These are phyloP conservation scores for Aramus guarauna DNA, from an alignment of 2,113 vertebrate genomes.

Conservation along the genomic window DNA sequence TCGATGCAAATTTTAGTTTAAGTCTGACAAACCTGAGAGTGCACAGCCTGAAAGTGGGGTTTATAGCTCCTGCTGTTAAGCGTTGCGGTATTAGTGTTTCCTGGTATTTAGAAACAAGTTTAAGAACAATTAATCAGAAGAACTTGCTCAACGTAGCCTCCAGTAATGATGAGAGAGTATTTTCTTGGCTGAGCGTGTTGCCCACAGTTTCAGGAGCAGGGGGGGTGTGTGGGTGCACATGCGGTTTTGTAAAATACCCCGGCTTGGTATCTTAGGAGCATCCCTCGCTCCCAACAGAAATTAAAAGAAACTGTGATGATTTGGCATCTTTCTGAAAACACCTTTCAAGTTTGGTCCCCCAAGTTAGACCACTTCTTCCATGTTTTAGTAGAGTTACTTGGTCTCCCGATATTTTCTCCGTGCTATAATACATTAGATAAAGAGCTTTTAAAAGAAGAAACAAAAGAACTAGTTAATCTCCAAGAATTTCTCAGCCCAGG, in stretches of 20 bases:
- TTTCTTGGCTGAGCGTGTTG: neutral
- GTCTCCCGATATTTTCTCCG: neutral
- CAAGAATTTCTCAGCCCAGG: neutral
- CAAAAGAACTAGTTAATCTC: neutral
- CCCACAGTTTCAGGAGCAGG: neutral
- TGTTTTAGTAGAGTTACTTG: neutral
- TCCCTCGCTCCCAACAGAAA: neutral
- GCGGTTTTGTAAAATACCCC: neutral
- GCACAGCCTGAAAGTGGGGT: neutral
- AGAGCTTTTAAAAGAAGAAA: neutral
- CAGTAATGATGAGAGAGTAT: neutral
- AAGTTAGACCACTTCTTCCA: neutral
- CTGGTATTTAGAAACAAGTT: constrained; percentile 44
- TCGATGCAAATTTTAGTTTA: neutral
- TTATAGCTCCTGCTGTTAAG: neutral
- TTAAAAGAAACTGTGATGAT: neutral
- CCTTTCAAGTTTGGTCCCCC: neutral
- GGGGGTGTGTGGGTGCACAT: neutral
- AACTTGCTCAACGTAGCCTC: constrained; percentile 31
- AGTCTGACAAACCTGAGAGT: neutral
- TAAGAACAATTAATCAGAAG: constrained; percentile 18
- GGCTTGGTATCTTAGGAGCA: neutral
- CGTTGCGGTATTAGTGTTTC: neutral
- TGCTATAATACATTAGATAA: neutral
- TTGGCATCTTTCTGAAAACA: neutral